Percentiles rank a stretch among this genome's conserved stretches.
Evolutionary conservation across 2,113 vertebrate genomes (phyloP).

Genomic region (Sinocyclocheilus maitianheensis): DNA sequence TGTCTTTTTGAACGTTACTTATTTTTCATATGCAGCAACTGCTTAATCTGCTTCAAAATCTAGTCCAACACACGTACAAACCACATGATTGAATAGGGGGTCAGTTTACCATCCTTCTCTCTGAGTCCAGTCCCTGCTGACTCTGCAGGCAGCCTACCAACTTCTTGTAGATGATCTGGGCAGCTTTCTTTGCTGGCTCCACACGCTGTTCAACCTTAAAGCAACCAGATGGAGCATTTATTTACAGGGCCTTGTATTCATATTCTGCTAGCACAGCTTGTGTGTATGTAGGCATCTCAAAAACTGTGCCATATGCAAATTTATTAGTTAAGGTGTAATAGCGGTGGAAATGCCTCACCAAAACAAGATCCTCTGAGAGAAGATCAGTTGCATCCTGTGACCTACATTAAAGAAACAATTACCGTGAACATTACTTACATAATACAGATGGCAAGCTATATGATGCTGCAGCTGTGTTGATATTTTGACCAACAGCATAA

Average conservation of each 20-base stretch:
- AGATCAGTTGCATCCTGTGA: slow-evolving; percentile 89
- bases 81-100: not conserved
- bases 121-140: slow-evolving; percentile 84
- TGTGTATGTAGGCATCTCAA: slow-evolving; percentile 1
- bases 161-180: slow-evolving; percentile 89
- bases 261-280: not conserved
- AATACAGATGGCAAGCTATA: not conserved
- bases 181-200: slow-evolving; percentile 87
- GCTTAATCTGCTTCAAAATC: not conserved
- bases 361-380: slow-evolving; percentile 85
- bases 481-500: not conserved
- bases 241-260: not conserved
- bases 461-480: not conserved
- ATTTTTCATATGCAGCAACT: not conserved
- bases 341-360: slow-evolving; percentile 74
- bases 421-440: not conserved
- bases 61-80: not conserved
- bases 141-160: slow-evolving; percentile 90
- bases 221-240: slow-evolving; percentile 27
- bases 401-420: slow-evolving; percentile 67
- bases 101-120: slow-evolving; percentile 86
- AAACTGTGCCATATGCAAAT: not conserved
- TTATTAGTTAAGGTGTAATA: not conserved
- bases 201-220: slow-evolving; percentile 91
- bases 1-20: not conserved